Base-by-base conservation (phyloP, 1,140 invertebrate species). In the Mamestra configurata region DNA sequence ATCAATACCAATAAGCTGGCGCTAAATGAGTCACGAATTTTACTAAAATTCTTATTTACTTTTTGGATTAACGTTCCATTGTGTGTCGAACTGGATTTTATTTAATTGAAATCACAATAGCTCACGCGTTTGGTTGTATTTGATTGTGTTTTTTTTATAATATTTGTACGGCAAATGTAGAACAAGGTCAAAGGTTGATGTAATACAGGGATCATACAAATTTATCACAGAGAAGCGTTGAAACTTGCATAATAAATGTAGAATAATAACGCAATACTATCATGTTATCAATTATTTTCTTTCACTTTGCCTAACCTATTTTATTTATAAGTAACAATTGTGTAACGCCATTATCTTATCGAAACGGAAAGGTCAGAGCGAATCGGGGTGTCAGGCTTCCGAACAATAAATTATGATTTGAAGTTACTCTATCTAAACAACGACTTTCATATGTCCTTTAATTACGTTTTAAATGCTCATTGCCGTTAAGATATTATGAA, bases 261-360 rank as follows among this genome's bases (percentile, higher is more conserved):
- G 66, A 70, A 70, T 43, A 70, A 70, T 70, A 70, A 49, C 43
- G 27, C 66, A 70, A 13, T 51, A 70, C 43, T 27, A 40, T 51
- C 6, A 37, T 70, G 66, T 75, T 77, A 77, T 66, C 75, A 77
- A 77, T 49, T 66, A 37, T 77, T 64, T 77, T 77, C 75, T 77
- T 77, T 77, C 75, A 77, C 75, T 77, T 66, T 51, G 57, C 40
- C 57, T 77, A 77, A 66, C 59, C 57, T 51, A 77, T 51, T 77
- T 77, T 77, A 66, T 77, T 77, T 66, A 76, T 76, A 77, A 77
- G 75, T 77, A 72, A 72, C 31, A 55, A 37, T 66, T 77, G 75
- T 77, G 75, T 77, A 77, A 77, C 22, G 57, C 55, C 59, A 51
- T 11, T 77, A 77, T 77, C 75, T 77, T 66, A 77, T 77, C 75